A percentile compares a stretch with the other conserved stretches of the same genome.
These are phyloP conservation scores for Thalassophryne amazonica DNA, from an alignment of 2,797 vertebrate genomes.

Conservation along the genomic window DNA sequence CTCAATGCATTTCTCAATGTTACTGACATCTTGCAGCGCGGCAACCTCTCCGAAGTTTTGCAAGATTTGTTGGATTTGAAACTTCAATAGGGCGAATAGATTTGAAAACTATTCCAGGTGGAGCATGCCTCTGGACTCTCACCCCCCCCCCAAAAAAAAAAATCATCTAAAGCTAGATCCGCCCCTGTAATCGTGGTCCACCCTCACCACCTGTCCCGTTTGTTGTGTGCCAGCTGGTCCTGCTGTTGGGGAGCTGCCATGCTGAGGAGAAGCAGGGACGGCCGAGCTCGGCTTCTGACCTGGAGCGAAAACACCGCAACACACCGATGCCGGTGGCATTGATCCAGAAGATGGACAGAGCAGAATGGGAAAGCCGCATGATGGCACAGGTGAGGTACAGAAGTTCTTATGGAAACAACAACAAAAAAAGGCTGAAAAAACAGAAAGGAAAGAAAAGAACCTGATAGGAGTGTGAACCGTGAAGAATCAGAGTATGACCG, in stretches of 20 bases:
- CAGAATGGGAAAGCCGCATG: constrained; percentile 72
- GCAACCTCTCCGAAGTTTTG: too few species aligned
- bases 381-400: constrained; percentile 74
- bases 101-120: too few species aligned
- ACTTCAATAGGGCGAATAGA: too few species aligned
- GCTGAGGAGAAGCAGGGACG: constrained; percentile 82
- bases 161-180: too few species aligned
- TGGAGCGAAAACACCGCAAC: constrained; percentile 77
- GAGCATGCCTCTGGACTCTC: too few species aligned
- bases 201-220: too few species aligned
- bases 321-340: constrained; percentile 65
- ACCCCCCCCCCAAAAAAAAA: too few species aligned
- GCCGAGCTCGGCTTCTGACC: constrained; percentile 79
- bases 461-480: background rate
- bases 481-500: background rate
- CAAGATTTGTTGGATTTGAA: too few species aligned
- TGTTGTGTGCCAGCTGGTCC: constrained; percentile 30
- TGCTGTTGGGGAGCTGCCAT: constrained; percentile 63
- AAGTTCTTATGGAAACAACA: background rate
- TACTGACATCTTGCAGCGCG: too few species aligned
- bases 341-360: constrained; percentile 49
- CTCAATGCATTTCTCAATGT: too few species aligned
- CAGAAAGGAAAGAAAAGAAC: too few species aligned
- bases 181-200: too few species aligned
- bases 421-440: background rate